phyloP scores from a whole-genome alignment of 1,140 invertebrate genomes.

The Drosophila orosa region DNA sequence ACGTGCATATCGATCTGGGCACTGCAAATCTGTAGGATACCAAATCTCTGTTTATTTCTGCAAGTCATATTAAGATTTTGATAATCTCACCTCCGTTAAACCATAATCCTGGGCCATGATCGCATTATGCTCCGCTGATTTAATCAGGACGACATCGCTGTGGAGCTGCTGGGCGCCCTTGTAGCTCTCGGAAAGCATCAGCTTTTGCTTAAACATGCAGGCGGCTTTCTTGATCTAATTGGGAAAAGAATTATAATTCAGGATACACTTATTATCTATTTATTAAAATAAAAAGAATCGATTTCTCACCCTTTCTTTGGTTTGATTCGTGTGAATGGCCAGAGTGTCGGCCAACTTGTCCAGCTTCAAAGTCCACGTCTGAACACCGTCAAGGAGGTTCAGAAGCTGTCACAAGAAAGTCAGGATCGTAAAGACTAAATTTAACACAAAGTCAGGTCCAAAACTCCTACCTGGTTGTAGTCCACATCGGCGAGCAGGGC shows the following conservation, averaged over 20 bases:
- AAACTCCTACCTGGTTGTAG: slow-evolving; percentile 84
- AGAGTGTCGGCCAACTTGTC: slow-evolving; percentile 85
- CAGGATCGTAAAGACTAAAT: slow-evolving; percentile 6
- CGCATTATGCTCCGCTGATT: slow-evolving; percentile 92
- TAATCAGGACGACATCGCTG: slow-evolving; percentile 90
- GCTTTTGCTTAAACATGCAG: slow-evolving; percentile 90
- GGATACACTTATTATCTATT: background rate
- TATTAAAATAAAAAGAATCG: background rate
- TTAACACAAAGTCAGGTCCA: no score
- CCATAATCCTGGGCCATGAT: slow-evolving; percentile 90
- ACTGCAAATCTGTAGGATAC: slow-evolving; percentile 87
- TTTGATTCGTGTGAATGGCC: slow-evolving; percentile 65
- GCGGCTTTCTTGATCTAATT: slow-evolving; percentile 88
- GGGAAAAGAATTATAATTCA: slow-evolving; percentile 46
- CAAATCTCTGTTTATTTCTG: no score
- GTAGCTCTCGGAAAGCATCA: slow-evolving; percentile 90
- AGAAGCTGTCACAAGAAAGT: slow-evolving; percentile 42
- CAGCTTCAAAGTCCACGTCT: slow-evolving; percentile 84
- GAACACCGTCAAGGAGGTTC: slow-evolving; percentile 84
- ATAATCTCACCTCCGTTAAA: slow-evolving; percentile 87
- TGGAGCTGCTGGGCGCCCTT: slow-evolving; percentile 87
- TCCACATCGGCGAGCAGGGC: slow-evolving; percentile 91
- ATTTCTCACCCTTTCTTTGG: slow-evolving; percentile 77
- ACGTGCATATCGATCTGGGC: slow-evolving; percentile 88
- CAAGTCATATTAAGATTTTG: slow-evolving; percentile 1